Evolutionary conservation across 2,888 invertebrate species (phyloP).

Genomic region (Xylota sylvarum): DNA sequence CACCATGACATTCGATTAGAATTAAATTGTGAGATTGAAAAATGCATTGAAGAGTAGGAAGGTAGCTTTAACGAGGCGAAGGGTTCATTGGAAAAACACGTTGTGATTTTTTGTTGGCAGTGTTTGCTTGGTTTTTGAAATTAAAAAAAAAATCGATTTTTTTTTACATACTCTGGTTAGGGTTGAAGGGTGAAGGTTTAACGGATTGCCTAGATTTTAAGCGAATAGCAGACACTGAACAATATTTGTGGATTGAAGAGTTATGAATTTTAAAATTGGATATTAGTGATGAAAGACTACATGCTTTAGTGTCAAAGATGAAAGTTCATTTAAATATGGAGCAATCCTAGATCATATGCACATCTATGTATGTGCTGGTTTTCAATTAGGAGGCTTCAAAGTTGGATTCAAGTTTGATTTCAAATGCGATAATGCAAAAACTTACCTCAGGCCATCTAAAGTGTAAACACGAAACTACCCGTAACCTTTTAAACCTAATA

Average conservation of each 20-base stretch:
- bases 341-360: too few species aligned
- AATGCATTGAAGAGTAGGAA: conserved; percentile 46
- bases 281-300: too few species aligned
- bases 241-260: conserved; percentile 39
- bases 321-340: too few species aligned
- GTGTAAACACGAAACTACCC: too few species aligned
- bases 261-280: conserved; percentile 50
- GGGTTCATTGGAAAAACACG: conserved; percentile 33
- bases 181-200: conserved; percentile 47
- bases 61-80: conserved; percentile 35
- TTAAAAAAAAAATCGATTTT: conserved; percentile 65
- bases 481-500: too few species aligned
- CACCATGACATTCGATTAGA: conserved; percentile 74
- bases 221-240: not conserved
- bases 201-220: conserved; percentile 25
- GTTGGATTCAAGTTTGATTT: too few species aligned
- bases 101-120: conserved; percentile 18
- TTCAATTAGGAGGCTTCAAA: too few species aligned
- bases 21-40: conserved; percentile 66
- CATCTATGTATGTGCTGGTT: too few species aligned
- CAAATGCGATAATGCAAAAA: too few species aligned
- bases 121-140: conserved; percentile 58
- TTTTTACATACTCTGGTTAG: conserved; percentile 15
- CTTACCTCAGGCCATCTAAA: too few species aligned
- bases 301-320: too few species aligned